Evolutionary conservation across 30 jellyfish, hydroid and myxozoan genomes (phyloP), one percentile per base, ranked within the genome.

Genomic region (Cassiopea xamachana): DNA sequence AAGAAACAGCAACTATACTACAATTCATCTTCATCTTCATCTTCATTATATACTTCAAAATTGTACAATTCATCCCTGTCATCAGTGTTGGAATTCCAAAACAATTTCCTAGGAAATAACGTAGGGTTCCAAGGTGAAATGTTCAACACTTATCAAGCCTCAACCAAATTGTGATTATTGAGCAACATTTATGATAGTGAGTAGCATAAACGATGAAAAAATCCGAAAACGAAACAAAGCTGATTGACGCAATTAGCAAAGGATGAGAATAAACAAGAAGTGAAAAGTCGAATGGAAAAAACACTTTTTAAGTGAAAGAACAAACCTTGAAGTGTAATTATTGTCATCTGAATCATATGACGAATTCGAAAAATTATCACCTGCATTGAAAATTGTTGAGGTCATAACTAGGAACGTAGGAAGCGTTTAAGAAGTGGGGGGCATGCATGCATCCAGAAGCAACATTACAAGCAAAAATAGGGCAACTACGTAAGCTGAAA

Each of bases 21-120:
- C 64, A 13, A 4, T 4, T 14, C 15, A 5, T 64, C 74, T 64
- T 64, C 43, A 64, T 64, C 74, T 55, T 64, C 19, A 17, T 71
- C 51, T 18, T 71, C 80, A 43, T 71, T 55, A 71, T 71, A 71
- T 18, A 55, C 80, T 71, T 71, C 80, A 43, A 71, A 71, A 71
- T 71, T 71, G 55, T 67, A 67, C 76, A 67, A 67, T 7, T 71
- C 80, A 12, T 71, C 55, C 1, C 7, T 16, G 15, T 43, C 55
- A 19, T 71, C 6, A 4, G 50, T 1, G 4, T 27, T 18, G 80
- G 2, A 27, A 8, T 5, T 19, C 80, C 80, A 71, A 43, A 18
- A 9, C 7, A 71, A n/a, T 14, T 71, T 19, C 27, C 80, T 71
- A 43, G 7, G 76, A 7, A 67, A 67, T 2, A 67, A 55, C 10